These are phyloP conservation scores for Paragorgia papillata DNA, from an alignment of 92 coral and sea anemone genomes.

Conservation along the genomic window DNA sequence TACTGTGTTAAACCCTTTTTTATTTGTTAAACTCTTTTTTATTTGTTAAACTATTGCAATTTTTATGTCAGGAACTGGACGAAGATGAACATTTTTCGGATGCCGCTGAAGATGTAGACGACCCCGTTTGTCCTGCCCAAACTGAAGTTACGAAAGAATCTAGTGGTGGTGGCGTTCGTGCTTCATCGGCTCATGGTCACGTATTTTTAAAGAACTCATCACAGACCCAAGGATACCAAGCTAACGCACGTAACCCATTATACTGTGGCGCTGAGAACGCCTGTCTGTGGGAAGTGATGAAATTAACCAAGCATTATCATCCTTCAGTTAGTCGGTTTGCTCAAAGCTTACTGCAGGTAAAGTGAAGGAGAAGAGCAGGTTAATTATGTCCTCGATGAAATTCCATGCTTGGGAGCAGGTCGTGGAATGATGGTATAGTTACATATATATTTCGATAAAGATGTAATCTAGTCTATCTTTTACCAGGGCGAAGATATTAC, in stretches of 20 bases:
- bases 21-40: no score
- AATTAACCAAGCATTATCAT: conserved; percentile 81
- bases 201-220: conserved; percentile 39
- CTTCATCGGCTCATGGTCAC: conserved; percentile 12
- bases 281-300: conserved; percentile 85
- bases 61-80: conserved; percentile 71
- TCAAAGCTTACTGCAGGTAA: conserved; percentile 67
- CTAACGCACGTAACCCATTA: conserved; percentile 75
- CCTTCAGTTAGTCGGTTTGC: conserved; percentile 92
- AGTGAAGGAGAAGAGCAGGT: no score
- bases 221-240: conserved; percentile 55
- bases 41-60: no score
- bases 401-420: no score
- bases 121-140: neutral
- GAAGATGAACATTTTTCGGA: conserved; percentile 94
- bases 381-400: no score
- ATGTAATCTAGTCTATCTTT: neutral
- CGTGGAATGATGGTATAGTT: no score
- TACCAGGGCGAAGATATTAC: conserved; percentile 70
- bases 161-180: conserved; percentile 3
- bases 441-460: no score
- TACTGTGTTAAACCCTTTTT: no score
- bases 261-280: conserved; percentile 85
- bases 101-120: conserved; percentile 26
- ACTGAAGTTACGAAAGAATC: conserved; percentile 20